Evolutionary conservation across 2,888 invertebrate genomes (phyloP).

Genomic region (Tridacna crocea): DNA sequence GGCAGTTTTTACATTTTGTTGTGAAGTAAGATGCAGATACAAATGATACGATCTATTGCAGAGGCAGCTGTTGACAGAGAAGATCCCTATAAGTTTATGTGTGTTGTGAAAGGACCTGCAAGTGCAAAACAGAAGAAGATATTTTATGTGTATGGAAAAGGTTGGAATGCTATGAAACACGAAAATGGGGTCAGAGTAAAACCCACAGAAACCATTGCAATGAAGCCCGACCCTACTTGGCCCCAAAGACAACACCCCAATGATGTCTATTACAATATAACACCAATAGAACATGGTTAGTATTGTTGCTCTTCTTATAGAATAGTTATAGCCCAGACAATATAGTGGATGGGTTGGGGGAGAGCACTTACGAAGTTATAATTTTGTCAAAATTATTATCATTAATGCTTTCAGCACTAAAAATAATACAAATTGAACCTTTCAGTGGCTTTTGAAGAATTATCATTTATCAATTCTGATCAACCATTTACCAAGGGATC

Average conservation of each 20-base stretch:
- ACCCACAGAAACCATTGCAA: conserved; percentile 66
- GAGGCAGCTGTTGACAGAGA: conserved; percentile 69
- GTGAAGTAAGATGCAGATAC: background rate
- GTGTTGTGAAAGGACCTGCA: conserved; percentile 79
- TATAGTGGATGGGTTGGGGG: too few relatives aligned
- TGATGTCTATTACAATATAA: conserved; percentile 74
- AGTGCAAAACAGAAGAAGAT: conserved; percentile 76
- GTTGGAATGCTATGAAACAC: conserved; percentile 68
- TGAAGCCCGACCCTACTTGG: conserved; percentile 73
- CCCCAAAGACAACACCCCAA: conserved; percentile 70
- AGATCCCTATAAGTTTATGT: conserved; percentile 72
- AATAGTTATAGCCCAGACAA: too few relatives aligned
- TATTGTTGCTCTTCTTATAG: too few relatives aligned
- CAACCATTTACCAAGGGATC: too few relatives aligned
- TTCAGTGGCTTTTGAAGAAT: too few relatives aligned
- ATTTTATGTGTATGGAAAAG: conserved; percentile 80
- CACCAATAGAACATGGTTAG: conserved; percentile 67
- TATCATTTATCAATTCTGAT: too few relatives aligned
- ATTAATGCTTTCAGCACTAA: too few relatives aligned
- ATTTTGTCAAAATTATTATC: too few relatives aligned
- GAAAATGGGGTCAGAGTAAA: conserved; percentile 66
- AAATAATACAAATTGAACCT: too few relatives aligned
- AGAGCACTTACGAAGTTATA: too few relatives aligned
- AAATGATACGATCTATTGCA: background rate
- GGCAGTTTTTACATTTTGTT: background rate